Conservation (phyloP, 2,797 vertebrate species). For the Odontamblyopus lacepedii region DNA sequence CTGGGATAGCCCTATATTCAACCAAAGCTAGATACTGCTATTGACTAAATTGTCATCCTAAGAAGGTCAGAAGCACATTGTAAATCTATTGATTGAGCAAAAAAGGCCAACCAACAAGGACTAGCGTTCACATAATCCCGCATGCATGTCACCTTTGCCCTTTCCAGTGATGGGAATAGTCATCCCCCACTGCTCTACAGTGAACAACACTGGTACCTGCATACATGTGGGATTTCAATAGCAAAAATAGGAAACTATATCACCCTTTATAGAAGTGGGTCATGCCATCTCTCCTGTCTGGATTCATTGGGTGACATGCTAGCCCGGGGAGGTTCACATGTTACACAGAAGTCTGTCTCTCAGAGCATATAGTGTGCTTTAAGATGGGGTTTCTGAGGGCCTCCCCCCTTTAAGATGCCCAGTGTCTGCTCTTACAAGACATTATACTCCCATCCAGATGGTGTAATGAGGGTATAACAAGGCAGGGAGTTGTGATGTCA, state of each 20-base stretch:
- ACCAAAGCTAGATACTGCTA: constrained; percentile 23
- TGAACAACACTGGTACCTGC: constrained; percentile 22
- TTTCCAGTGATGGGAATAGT: constrained; percentile 23
- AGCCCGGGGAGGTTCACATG: constrained; percentile 65
- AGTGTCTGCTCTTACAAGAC: constrained; percentile 58
- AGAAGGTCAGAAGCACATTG: constrained; percentile 47
- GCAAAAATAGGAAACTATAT: constrained; percentile 36
- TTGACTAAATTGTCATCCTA: constrained; percentile 35
- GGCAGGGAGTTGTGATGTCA: constrained; percentile 46
- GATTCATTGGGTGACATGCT: constrained; percentile 61
- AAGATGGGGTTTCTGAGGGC: constrained; percentile 64
- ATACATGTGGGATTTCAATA: constrained; percentile 36
- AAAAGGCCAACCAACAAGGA: constrained; percentile 20
- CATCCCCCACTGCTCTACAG: constrained; percentile 13
- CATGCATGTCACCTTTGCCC: constrained; percentile 11
- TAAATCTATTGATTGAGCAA: constrained; percentile 25
- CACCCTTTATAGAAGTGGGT: constrained; percentile 61
- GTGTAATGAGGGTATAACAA: constrained; percentile 62
- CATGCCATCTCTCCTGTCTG: constrained; percentile 59
- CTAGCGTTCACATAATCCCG: constrained; percentile 21
- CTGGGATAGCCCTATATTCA: constrained; percentile 19
- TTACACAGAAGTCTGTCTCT: constrained; percentile 60
- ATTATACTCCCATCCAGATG: constrained; percentile 61
- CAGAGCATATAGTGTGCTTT: constrained; percentile 49
- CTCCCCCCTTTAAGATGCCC: constrained; percentile 47